Conservation (phyloP, 2,888 invertebrate species). For the Teleogryllus oceanicus region DNA sequence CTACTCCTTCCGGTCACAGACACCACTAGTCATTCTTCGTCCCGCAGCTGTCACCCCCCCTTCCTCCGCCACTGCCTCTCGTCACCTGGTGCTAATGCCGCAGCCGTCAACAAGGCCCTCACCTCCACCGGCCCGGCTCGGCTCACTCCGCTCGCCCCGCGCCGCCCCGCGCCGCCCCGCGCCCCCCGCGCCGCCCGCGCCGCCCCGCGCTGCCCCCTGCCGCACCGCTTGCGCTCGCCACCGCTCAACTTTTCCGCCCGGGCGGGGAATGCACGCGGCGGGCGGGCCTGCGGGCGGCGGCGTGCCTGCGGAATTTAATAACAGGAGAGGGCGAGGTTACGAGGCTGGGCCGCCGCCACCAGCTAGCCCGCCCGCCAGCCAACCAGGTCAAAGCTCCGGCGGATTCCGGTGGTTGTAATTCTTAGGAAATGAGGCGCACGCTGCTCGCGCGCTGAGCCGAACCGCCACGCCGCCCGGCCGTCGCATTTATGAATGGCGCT, state of each 20-base stretch:
- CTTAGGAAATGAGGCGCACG: not conserved
- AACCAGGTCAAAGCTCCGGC: not conserved
- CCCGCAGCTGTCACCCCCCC: too few species aligned
- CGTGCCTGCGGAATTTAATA: slow-evolving; percentile 8
- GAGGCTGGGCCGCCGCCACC: not conserved
- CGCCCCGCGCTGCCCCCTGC: not conserved
- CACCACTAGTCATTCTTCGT: too few species aligned
- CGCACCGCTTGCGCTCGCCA: not conserved
- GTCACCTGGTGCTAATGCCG: too few species aligned
- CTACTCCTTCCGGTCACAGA: too few species aligned
- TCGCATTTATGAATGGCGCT: too few species aligned
- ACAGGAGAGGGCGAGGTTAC: not conserved
- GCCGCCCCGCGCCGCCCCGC: too few species aligned
- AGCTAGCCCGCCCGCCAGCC: not conserved
- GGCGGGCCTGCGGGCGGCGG: not conserved
- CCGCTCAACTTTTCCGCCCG: not conserved
- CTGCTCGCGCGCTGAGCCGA: not conserved
- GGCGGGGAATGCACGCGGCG: not conserved
- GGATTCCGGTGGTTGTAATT: not conserved
- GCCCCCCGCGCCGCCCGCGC: not conserved
- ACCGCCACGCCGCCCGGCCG: too few species aligned
- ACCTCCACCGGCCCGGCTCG: too few species aligned
- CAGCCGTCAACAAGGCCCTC: too few species aligned
- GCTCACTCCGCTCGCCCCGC: too few species aligned
- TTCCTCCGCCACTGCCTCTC: too few species aligned